phyloP scores from a whole-genome alignment of 2,888 invertebrate species.

The Amiota mariae region DNA sequence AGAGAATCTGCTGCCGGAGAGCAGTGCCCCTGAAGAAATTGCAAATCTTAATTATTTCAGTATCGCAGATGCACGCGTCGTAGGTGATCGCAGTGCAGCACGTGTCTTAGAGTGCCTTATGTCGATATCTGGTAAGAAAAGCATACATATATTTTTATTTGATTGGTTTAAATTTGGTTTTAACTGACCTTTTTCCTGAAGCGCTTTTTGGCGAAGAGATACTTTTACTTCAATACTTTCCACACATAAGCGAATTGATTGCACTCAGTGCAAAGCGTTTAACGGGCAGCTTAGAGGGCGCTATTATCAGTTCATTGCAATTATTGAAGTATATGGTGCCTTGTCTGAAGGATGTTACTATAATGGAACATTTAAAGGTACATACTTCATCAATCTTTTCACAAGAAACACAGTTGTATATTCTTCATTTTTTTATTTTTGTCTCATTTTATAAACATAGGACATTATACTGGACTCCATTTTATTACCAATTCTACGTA shows the following conservation, averaged over 20 bases:
- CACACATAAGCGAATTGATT: slow-evolving; percentile 90
- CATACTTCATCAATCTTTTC: background rate
- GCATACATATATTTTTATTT: background rate
- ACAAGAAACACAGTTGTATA: background rate
- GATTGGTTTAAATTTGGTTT: background rate
- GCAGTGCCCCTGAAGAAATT: slow-evolving; percentile 64
- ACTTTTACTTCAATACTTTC: slow-evolving; percentile 90
- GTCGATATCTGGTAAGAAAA: slow-evolving; percentile 84
- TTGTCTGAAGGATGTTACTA: slow-evolving; percentile 85
- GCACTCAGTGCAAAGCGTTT: slow-evolving; percentile 86
- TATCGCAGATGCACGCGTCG: slow-evolving; percentile 79
- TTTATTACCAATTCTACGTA: slow-evolving; percentile 85
- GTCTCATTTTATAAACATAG: slow-evolving; percentile 74
- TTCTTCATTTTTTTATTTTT: slow-evolving; percentile 6
- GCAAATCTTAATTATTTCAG: slow-evolving; percentile 78
- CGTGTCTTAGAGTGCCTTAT: slow-evolving; percentile 94
- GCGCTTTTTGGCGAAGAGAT: slow-evolving; percentile 91
- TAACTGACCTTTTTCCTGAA: slow-evolving; percentile 65
- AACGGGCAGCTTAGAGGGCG: slow-evolving; percentile 89
- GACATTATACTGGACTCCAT: slow-evolving; percentile 89
- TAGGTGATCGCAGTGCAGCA: slow-evolving; percentile 86
- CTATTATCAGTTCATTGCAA: slow-evolving; percentile 87
- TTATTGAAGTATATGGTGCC: slow-evolving; percentile 86
- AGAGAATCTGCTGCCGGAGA: slow-evolving; percentile 79
- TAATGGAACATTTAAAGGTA: slow-evolving; percentile 91